Percentiles rank a stretch among this genome's conserved stretches.
These are phyloP conservation scores for Agrotis clavis DNA, from an alignment of 2,888 invertebrate genomes.

Conservation along the genomic window DNA sequence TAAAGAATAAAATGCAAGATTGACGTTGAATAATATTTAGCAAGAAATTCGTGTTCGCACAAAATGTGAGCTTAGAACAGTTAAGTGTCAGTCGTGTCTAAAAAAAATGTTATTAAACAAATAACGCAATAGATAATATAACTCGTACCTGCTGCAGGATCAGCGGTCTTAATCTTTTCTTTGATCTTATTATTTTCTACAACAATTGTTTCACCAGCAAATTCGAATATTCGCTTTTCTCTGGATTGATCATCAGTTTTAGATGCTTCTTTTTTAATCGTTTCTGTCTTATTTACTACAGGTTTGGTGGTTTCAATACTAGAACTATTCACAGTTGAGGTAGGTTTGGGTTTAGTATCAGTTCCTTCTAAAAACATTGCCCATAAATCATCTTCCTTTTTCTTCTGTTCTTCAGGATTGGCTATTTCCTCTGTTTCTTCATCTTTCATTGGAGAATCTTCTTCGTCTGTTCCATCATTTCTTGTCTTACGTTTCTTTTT, in stretches of 20 bases:
- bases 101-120: neutral
- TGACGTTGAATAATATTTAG: constrained; percentile 5
- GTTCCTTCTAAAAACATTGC: constrained; percentile 95
- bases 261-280: constrained; percentile 49
- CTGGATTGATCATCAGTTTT: constrained; percentile 85
- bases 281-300: constrained; percentile 49
- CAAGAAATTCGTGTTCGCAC: too few relatives aligned
- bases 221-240: constrained; percentile 94
- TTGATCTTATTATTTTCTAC: constrained; percentile 86
- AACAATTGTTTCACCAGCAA: constrained; percentile 96
- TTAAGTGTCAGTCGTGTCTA: too few relatives aligned
- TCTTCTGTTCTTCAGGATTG: constrained; percentile 93
- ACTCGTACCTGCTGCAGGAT: constrained; percentile 76
- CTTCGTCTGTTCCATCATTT: constrained; percentile 69
- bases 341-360: constrained; percentile 83
- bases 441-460: constrained; percentile 69
- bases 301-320: constrained; percentile 60
- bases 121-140: constrained; percentile 1
- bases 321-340: constrained; percentile 64
- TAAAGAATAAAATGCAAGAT: constrained; percentile 11
- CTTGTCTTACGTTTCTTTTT: constrained; percentile 78
- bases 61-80: too few relatives aligned
- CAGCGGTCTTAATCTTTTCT: constrained; percentile 82
- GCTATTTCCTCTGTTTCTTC: constrained; percentile 72
- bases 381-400: constrained; percentile 95